phyloP scores from a whole-genome alignment of 2,797 vertebrate genomes.

The Cossypha caffra region DNA sequence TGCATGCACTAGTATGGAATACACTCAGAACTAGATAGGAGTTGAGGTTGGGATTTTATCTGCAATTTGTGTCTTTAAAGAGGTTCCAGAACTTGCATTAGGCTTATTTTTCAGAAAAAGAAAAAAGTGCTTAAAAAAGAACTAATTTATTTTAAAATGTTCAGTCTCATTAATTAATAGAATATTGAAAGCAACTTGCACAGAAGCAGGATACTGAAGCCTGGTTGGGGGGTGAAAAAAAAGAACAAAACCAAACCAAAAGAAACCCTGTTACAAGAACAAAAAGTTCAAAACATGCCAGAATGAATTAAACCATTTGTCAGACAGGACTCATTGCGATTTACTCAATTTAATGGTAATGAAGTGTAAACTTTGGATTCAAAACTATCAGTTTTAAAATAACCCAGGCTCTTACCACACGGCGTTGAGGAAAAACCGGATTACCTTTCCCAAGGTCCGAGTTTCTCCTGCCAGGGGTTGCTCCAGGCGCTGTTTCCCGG shows the following conservation, averaged over 20 bases:
- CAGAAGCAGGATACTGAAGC: constrained; percentile 58
- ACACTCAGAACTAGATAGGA: constrained; percentile 36
- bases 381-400: constrained; percentile 18
- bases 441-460: not conserved
- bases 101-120: constrained; percentile 65
- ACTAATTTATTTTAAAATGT: constrained; percentile 39
- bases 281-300: not conserved
- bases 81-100: constrained; percentile 58
- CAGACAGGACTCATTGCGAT: not conserved
- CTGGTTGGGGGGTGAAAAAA: not conserved
- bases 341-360: not conserved
- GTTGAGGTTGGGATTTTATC: not conserved
- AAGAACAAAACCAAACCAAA: not conserved
- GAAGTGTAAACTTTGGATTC: constrained; percentile 57
- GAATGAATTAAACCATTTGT: constrained; percentile 39
- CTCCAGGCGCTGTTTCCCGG: not conserved
- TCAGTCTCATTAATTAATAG: constrained; percentile 65
- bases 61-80: constrained; percentile 24
- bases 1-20: constrained; percentile 37
- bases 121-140: constrained; percentile 61
- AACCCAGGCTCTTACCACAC: constrained; percentile 7
- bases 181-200: constrained; percentile 67
- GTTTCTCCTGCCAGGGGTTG: not conserved
- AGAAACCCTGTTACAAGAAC: not conserved
- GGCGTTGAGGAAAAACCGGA: not conserved